phyloP scores from a whole-genome alignment of 1,140 invertebrate genomes.

The Diorhabda elongata region DNA sequence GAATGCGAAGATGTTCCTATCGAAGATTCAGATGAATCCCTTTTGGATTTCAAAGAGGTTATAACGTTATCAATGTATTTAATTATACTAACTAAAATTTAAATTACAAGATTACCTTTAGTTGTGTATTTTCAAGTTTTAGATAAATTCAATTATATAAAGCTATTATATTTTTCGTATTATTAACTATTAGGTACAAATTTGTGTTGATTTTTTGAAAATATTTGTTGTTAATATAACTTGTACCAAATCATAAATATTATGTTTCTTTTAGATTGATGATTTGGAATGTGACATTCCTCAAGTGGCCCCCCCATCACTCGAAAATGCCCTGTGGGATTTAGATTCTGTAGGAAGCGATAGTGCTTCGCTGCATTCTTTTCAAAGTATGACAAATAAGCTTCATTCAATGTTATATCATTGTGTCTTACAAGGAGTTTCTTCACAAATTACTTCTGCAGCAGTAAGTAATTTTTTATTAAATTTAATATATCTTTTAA shows the following conservation, averaged over 20 bases:
- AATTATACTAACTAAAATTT: slow-evolving; percentile 7
- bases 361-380: slow-evolving; percentile 55
- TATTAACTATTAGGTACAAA: no score
- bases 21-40: slow-evolving; percentile 44
- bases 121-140: no score
- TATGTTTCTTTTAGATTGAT: slow-evolving; percentile 56
- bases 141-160: no score
- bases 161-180: no score
- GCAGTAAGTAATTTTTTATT: slow-evolving; percentile 54
- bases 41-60: slow-evolving; percentile 44
- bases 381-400: slow-evolving; percentile 46
- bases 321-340: slow-evolving; percentile 83
- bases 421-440: slow-evolving; percentile 76
- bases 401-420: slow-evolving; percentile 73
- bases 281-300: slow-evolving; percentile 82
- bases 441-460: slow-evolving; percentile 79
- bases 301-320: slow-evolving; percentile 69
- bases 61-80: slow-evolving; percentile 10
- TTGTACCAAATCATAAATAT: not conserved
- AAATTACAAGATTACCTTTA: not conserved
- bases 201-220: no score
- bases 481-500: slow-evolving; percentile 4
- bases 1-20: slow-evolving; percentile 40
- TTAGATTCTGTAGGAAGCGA: slow-evolving; percentile 58
- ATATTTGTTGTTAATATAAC: no score